These are phyloP conservation scores for Aphelinus atriplicis DNA, from an alignment of 1,140 invertebrate genomes.

Conservation along the genomic window DNA sequence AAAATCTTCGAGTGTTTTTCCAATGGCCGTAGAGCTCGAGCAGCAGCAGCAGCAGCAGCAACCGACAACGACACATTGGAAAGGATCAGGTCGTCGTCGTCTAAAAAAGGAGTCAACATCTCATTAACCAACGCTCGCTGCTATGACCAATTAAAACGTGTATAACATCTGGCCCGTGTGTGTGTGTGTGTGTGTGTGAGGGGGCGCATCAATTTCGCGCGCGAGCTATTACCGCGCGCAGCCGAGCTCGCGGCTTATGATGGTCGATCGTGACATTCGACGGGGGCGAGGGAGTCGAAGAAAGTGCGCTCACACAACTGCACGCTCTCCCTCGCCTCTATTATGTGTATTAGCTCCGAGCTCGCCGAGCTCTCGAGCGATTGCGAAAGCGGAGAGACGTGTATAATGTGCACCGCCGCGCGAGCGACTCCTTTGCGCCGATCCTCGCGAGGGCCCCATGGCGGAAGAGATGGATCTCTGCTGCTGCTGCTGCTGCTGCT, in stretches of 20 bases:
- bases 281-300: slow-evolving; percentile 2
- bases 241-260: slow-evolving; percentile 1
- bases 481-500: no score
- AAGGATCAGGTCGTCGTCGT: no score
- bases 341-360: slow-evolving; percentile 37
- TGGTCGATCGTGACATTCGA: slow-evolving; percentile 32
- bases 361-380: slow-evolving; percentile 17
- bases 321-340: slow-evolving; percentile 8
- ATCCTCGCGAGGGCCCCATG: no score
- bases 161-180: slow-evolving; percentile 13
- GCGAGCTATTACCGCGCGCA: not conserved
- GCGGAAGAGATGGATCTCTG: no score
- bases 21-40: not conserved
- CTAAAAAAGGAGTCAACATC: slow-evolving; percentile 1
- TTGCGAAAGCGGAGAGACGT: no score
- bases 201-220: slow-evolving; percentile 19
- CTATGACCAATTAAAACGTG: slow-evolving; percentile 30
- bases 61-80: no score
- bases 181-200: no score
- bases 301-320: slow-evolving; percentile 3
- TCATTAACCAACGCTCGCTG: slow-evolving; percentile 20
- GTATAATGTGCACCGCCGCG: no score
- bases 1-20: not conserved
- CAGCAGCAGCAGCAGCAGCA: not conserved
- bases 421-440: no score